Base-by-base conservation (phyloP, 1,140 invertebrate species). In the Idris sp. region DNA sequence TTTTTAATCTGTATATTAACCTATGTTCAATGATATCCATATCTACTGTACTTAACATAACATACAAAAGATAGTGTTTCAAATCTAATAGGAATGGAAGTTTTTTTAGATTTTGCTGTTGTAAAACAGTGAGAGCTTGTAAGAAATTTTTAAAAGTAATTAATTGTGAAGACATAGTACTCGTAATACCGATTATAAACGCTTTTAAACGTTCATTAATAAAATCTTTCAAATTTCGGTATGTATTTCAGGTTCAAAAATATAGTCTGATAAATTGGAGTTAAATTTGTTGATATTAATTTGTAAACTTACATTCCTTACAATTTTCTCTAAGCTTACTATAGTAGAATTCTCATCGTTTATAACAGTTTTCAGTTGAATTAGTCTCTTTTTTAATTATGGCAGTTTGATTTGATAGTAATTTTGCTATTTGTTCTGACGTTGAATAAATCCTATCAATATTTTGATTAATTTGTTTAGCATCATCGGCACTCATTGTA, bases 401-500 rank as follows among this genome's bases (percentile, higher is more conserved):
- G 1, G 26, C 7, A 0, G 43, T 46, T 46, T 46, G 43, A 31
- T 18, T 46, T 11, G 9, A 8, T 13, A 46, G 18, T 2, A 46
- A 11, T n/a, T 1, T n/a, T 2, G 26, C 43, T 4, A 46, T 46
- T 46, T 46, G n/a, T n/a, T 6, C 28, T 30, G 25, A 8, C 11
- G 3, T n/a, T n/a, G 19, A 13, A 26, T 43, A 43, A 14, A 43
- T 22, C 0, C 18, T 25, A 43, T 43, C 22, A n/a, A 43, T 43
- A 8, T 43, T 22, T 14, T 43, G 6, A 46, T 46, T 31, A 3
- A 46, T 46, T 10, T 16, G 1, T 30, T 18, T 16, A 2, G 43
- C 43, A 18, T 46, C 28, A 46, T 46, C 10, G 13, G 40, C 40
- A 14, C 19, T 30, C 43, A 31, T 31, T 15, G 43, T 31, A 2